Evolutionary conservation across 1,140 invertebrate genomes (phyloP), one percentile per base, ranked within the genome.

Genomic region (Orchesella cincta): DNA sequence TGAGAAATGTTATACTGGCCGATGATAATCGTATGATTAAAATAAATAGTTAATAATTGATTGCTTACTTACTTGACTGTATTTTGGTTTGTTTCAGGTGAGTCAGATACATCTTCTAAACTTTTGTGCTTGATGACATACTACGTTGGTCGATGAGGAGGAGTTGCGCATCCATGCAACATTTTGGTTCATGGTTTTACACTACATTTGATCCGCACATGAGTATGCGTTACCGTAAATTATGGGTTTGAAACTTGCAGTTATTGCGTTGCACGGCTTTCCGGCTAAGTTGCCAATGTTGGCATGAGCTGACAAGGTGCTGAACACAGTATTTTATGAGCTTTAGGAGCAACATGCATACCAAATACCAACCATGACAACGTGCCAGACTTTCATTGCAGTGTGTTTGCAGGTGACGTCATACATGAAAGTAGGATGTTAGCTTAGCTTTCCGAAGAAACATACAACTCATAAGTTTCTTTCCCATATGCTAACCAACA

Each of bases 141-240:
- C 26, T 14, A 29, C 31, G n/a, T 67, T 8, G 12, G 12, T 14
- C 23, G 8, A 67, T 33, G 14, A 67, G 62, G 62, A 67, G 62
- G 62, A 67, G 62, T n/a, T 67, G 62, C 29, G 5, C 62, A 67
- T 67, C 62, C 62, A 67, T 67, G 62, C 62, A 67, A 67, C 31
- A 67, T 67, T 67, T 67, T 67, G 28, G 3, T 33, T 33, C 62
- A 67, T 33, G 31, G 54, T 23, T 67, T 67, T 67, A 8, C 62
- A 31, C 62, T 67, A 31, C 31, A 67, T 8, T 3, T 3, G 8
- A 14, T 3, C 29, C 29, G 31, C 26, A 12, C 62, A 16, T 67
- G 8, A 67, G 29, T n/a, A 14, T 33, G 29, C 8, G 28, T 67
- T 3, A 33, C 26, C 2, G 62, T 31, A 67, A 67, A 67, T 67